Base-by-base conservation (phyloP, 2,797 vertebrate genomes). In the Mus caroli region DNA sequence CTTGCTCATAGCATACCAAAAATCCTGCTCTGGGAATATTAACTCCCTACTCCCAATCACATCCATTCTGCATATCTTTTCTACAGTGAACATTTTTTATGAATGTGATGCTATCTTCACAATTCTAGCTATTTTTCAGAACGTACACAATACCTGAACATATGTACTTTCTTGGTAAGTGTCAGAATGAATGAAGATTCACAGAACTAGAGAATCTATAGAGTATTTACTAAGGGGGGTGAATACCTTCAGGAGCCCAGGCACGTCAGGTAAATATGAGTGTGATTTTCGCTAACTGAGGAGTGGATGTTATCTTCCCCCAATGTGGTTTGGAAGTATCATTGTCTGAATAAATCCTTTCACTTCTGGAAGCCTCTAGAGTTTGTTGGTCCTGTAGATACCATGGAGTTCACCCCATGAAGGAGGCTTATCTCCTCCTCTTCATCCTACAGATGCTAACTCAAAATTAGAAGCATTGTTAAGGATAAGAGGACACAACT, bases 381-480 rank as follows among this genome's bases (percentile, higher is more conserved):
- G 58, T 88, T 71, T 83, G 54, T 85, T 73, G 62, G n/a, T 87
- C 2, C 5, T 84, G 80, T 91, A 75, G 73, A 88, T 62, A 26
- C 15, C 31, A 20, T 46, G 2, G 10, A 24, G 43, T 28, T 10
- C 9, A n/a, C 3, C 40, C 20, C 24, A 34, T 4, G 62, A 93
- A 52, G 78, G 87, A 93, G 37, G 26, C 15, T 40, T 95, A 82
- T 71, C 73, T 77, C 50, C 60, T 96, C 46, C 46, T 50, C 87
- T 90, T 75, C 11, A 83, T 56, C 73, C 88, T 86, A 52, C 34
- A 92, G 80, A 93, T 26, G 34, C 67, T 69, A 94, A 90, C 58
- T 73, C 64, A 69, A 67, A 24, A 10, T 37, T 78, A 11, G 67
- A 20, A 20, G 34, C 14, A 40, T 46, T 83, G 67, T 89, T 62